phyloP scores from a whole-genome alignment of 1,140 invertebrate species.

The Nephila pilipes region DNA sequence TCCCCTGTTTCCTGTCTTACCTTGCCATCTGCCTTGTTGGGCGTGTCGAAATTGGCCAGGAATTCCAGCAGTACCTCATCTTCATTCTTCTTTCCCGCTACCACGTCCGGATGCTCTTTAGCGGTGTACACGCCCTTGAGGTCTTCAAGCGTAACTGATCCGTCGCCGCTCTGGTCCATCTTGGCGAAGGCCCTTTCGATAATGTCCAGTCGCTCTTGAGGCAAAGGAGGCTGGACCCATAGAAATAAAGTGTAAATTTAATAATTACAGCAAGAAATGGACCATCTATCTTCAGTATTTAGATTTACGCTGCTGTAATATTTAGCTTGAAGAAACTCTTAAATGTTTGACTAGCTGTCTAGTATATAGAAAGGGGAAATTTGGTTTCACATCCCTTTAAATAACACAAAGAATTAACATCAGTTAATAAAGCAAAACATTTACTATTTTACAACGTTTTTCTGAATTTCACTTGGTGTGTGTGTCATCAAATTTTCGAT shows the following conservation, averaged over 20 bases:
- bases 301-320: too few species aligned
- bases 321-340: too few species aligned
- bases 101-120: slow-evolving; percentile 79
- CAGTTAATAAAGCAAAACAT: too few species aligned
- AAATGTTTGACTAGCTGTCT: too few species aligned
- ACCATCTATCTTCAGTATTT: too few species aligned
- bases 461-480: too few species aligned
- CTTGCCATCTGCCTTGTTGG: slow-evolving; percentile 74
- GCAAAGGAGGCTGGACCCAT: slow-evolving; percentile 79
- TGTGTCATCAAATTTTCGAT: too few species aligned
- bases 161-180: slow-evolving; percentile 80
- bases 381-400: too few species aligned
- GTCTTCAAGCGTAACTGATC: slow-evolving; percentile 79
- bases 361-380: too few species aligned
- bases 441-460: too few species aligned
- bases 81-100: slow-evolving; percentile 79
- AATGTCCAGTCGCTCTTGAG: slow-evolving; percentile 78
- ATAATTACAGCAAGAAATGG: too few species aligned
- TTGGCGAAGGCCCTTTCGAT: slow-evolving; percentile 79
- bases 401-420: too few species aligned
- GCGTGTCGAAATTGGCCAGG: slow-evolving; percentile 78
- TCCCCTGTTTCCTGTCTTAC: slow-evolving; percentile 50
- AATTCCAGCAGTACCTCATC: slow-evolving; percentile 79
- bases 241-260: not conserved
- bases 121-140: slow-evolving; percentile 78